Evolutionary conservation across 2,888 invertebrate genomes (phyloP).

Genomic region (Hanleya hanleyi): DNA sequence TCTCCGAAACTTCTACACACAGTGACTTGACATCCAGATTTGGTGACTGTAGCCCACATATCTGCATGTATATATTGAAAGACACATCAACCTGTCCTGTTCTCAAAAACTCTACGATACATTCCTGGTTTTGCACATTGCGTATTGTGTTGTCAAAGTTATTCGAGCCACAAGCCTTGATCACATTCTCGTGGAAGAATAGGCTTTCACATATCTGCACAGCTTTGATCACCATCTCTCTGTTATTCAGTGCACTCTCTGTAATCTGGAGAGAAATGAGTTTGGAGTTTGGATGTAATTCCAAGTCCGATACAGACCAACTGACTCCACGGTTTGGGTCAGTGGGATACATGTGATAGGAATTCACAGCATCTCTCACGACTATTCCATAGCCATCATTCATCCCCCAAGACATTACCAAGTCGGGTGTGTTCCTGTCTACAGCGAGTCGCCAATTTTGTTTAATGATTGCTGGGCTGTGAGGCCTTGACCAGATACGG

Average conservation of each 20-base stretch:
- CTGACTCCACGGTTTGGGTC: slow-evolving; percentile 37
- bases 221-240: slow-evolving; percentile 20
- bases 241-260: slow-evolving; percentile 19
- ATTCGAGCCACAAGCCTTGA: no score
- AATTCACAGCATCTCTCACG: slow-evolving; percentile 35
- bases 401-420: slow-evolving; percentile 50
- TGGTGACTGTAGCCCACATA: no score
- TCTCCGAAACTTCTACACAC: no score
- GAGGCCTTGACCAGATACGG: slow-evolving; percentile 51
- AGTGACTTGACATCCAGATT: no score
- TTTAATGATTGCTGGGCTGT: slow-evolving; percentile 48
- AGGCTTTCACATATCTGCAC: no score
- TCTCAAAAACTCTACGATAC: no score
- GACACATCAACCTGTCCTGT: no score
- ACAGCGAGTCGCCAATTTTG: slow-evolving; percentile 43
- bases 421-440: slow-evolving; percentile 40
- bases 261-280: slow-evolving; percentile 23
- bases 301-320: slow-evolving; percentile 50
- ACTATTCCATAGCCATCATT: slow-evolving; percentile 45
- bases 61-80: no score
- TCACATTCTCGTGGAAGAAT: no score
- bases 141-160: no score
- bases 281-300: slow-evolving; percentile 30
- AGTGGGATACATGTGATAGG: slow-evolving; percentile 40
- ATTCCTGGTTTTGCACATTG: no score